Conservation (phyloP, 2,113 vertebrate species). For the Nymphicus hollandicus region DNA sequence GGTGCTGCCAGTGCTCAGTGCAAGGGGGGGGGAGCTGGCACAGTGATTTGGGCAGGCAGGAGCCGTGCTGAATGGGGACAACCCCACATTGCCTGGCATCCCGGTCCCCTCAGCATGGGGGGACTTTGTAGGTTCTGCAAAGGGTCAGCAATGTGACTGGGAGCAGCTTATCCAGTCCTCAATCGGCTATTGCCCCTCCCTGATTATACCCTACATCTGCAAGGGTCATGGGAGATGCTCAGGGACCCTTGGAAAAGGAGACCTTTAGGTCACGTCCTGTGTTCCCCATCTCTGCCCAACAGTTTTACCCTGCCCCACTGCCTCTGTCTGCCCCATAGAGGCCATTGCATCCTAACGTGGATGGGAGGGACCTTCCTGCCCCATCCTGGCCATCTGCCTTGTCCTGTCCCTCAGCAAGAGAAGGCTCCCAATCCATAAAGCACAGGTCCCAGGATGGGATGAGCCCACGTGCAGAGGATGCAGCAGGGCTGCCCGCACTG, state of each 20-base stretch:
- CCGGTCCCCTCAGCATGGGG: fast-evolving
- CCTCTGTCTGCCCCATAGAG: neutral
- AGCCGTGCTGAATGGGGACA: neutral
- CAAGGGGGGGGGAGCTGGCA: neutral
- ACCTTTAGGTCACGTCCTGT: fast-evolving
- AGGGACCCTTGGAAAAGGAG: neutral
- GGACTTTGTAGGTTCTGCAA: neutral
- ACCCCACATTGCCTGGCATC: fast-evolving
- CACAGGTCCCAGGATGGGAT: no score
- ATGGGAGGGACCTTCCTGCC: neutral
- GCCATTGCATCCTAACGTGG: neutral
- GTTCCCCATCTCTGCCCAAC: neutral
- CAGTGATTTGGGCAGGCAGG: fast-evolving
- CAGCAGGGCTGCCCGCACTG: neutral
- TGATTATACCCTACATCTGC: neutral
- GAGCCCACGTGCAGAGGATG: neutral
- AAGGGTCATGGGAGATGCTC: neutral
- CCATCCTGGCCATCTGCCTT: fast-evolving
- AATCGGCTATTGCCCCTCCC: neutral
- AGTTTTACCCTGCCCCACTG: neutral
- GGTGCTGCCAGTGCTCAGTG: fast-evolving
- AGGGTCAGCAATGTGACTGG: neutral
- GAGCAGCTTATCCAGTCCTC: neutral
- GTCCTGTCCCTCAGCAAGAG: neutral
- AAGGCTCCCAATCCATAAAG: fast-evolving